phyloP scores from a whole-genome alignment of 2,113 vertebrate genomes.

The Lophochroa leadbeateri region DNA sequence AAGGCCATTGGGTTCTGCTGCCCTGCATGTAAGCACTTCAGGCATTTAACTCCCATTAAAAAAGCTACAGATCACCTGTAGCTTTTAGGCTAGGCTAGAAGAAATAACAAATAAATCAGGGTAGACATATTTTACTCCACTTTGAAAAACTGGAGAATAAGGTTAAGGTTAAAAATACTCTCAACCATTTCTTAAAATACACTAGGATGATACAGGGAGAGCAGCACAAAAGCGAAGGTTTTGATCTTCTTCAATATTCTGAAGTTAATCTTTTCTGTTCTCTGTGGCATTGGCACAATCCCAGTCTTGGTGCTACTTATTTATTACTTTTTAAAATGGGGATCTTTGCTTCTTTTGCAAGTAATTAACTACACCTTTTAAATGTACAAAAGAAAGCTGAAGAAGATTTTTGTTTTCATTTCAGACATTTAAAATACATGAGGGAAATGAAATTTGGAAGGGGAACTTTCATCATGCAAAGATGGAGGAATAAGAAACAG shows the following conservation, averaged over 20 bases:
- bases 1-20: not conserved
- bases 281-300: not conserved
- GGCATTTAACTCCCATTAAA: not conserved
- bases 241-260: not conserved
- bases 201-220: not conserved
- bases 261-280: not conserved
- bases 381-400: not conserved
- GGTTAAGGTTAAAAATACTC: not conserved
- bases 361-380: not conserved
- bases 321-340: not conserved
- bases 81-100: not conserved
- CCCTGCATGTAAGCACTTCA: not conserved
- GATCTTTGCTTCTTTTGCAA: not conserved
- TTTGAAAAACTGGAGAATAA: not conserved
- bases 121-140: not conserved
- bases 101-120: not conserved
- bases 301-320: not conserved
- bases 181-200: not conserved
- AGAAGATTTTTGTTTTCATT: slow-evolving; percentile 2
- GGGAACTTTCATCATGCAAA: not conserved
- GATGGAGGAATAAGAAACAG: not conserved
- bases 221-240: not conserved
- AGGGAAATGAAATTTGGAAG: not conserved
- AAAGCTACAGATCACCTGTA: not conserved
- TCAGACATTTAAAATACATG: not conserved